These are phyloP conservation scores for Coracias cyanogaster DNA, from an alignment of 2,797 vertebrate genomes.

Conservation along the genomic window DNA sequence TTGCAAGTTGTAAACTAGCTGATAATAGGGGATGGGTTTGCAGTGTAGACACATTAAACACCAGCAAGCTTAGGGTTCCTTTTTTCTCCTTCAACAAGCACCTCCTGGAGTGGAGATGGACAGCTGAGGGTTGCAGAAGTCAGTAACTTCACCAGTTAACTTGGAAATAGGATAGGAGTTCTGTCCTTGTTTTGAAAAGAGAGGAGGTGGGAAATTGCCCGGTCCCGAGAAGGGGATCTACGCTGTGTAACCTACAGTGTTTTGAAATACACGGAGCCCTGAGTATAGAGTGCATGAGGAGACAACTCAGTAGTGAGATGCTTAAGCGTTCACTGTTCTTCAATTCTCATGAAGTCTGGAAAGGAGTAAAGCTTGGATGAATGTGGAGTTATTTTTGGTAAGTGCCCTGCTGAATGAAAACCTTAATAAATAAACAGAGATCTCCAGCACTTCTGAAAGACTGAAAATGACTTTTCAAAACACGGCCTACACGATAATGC, in stretches of 20 bases:
- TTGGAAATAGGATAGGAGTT: background rate
- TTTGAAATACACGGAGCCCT: background rate
- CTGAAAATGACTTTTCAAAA: background rate
- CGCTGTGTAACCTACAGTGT: background rate
- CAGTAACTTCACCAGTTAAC: background rate
- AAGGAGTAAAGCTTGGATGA: background rate
- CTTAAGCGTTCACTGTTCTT: background rate
- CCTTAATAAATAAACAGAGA: background rate
- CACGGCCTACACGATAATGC: background rate
- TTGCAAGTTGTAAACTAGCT: background rate
- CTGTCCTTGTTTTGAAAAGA: background rate
- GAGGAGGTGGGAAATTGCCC: background rate
- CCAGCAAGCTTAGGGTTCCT: background rate
- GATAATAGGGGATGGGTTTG: background rate
- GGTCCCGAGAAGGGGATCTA: background rate
- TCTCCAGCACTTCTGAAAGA: background rate
- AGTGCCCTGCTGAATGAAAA: background rate
- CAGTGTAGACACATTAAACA: background rate
- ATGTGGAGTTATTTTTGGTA: background rate
- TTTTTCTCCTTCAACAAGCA: background rate
- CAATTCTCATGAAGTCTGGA: background rate
- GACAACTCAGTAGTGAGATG: background rate
- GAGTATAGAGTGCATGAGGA: background rate
- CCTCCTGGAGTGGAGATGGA: background rate
- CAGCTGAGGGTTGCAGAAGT: background rate